phyloP scores from a whole-genome alignment of 2,113 vertebrate genomes.

The Planiliza haematocheilus region DNA sequence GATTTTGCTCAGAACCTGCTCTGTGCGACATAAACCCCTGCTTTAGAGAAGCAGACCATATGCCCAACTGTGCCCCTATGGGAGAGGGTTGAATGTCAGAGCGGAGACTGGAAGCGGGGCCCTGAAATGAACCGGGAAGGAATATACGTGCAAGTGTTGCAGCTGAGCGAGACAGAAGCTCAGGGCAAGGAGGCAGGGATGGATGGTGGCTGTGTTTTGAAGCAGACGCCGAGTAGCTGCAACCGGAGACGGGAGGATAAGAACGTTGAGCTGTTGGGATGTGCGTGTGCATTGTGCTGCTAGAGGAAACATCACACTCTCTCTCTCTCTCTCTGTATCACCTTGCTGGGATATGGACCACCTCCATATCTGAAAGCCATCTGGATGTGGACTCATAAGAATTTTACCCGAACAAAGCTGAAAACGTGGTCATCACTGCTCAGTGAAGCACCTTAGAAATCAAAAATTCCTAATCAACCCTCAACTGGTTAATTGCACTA shows the following conservation, averaged over 20 bases:
- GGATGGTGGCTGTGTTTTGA: slow-evolving; percentile 32
- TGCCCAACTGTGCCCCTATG: not conserved
- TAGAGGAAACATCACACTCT: slow-evolving; percentile 6
- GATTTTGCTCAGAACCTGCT: not conserved
- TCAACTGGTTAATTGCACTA: slow-evolving; percentile 9
- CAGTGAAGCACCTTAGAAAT: slow-evolving; percentile 8
- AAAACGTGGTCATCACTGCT: slow-evolving; percentile 14
- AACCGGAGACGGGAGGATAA: slow-evolving; percentile 25
- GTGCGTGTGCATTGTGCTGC: slow-evolving; percentile 22
- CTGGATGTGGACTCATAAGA: slow-evolving; percentile 44
- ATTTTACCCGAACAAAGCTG: slow-evolving; percentile 21
- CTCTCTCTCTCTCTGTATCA: slow-evolving; percentile 35
- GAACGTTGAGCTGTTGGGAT: slow-evolving; percentile 35
- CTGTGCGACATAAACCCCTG: not conserved
- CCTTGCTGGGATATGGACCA: slow-evolving; percentile 30
- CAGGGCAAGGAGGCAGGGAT: slow-evolving; percentile 21
- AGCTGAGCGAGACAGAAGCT: slow-evolving; percentile 49
- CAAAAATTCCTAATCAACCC: slow-evolving; percentile 18
- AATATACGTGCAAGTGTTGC: slow-evolving; percentile 28
- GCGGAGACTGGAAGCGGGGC: slow-evolving; percentile 41
- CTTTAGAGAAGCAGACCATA: not conserved
- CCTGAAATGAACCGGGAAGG: slow-evolving; percentile 15
- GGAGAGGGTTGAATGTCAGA: slow-evolving; percentile 18
- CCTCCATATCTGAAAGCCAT: slow-evolving; percentile 31
- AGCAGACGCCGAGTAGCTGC: slow-evolving; percentile 32